Conservation (phyloP, 2,888 invertebrate genomes). For the Apotomis betuletana region DNA sequence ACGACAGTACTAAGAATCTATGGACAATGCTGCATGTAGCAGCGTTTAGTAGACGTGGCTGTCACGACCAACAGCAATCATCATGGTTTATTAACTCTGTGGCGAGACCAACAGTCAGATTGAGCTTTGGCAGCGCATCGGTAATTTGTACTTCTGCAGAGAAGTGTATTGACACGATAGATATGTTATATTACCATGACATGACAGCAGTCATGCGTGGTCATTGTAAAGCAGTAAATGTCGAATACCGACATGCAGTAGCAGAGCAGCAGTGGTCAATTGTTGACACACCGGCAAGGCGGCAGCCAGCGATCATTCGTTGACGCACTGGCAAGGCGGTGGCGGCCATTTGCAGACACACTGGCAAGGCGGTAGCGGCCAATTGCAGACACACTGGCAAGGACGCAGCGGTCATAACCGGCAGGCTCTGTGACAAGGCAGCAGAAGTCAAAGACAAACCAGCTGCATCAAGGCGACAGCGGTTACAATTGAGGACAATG, state of each 20-base stretch:
- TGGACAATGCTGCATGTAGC: conserved; percentile 28
- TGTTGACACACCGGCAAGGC: neutral
- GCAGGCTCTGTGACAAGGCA: conserved; percentile 19
- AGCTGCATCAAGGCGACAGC: conserved; percentile 38
- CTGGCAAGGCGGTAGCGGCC: conserved; percentile 4
- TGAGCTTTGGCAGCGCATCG: neutral
- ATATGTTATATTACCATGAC: neutral
- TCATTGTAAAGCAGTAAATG: too few species aligned
- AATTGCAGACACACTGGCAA: neutral
- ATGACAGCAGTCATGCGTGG: neutral
- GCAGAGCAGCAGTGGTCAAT: conserved; percentile 3
- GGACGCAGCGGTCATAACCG: conserved; percentile 7
- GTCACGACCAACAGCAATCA: neutral
- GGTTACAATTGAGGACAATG: neutral
- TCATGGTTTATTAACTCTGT: neutral
- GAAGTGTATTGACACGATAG: neutral
- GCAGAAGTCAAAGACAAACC: conserved; percentile 13
- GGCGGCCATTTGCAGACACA: neutral
- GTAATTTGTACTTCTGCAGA: neutral
- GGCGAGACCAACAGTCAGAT: neutral
- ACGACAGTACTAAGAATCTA: neutral
- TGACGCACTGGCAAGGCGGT: neutral
- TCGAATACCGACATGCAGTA: too few species aligned
- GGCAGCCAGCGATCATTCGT: neutral
- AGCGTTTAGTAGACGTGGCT: conserved; percentile 19